These are phyloP conservation scores for Linyphia triangularis DNA, from an alignment of 2,888 invertebrate genomes.

Conservation along the genomic window DNA sequence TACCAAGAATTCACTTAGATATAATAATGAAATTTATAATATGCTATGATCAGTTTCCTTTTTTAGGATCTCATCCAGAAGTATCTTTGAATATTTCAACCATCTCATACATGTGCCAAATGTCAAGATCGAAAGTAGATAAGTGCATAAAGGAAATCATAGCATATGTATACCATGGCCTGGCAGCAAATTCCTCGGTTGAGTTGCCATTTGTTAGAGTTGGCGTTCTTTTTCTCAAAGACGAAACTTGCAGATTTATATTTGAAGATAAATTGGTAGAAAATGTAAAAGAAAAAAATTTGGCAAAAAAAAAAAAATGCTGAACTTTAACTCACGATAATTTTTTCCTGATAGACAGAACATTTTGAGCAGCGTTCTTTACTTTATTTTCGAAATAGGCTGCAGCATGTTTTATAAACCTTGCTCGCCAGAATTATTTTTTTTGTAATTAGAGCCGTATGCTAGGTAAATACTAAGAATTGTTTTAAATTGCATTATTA, in stretches of 20 bases:
- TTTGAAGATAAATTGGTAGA: not conserved
- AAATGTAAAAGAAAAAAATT: not conserved
- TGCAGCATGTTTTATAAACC: no score
- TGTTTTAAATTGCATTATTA: no score
- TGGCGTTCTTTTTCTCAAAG: not conserved
- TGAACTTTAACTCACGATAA: no score
- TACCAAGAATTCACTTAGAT: not conserved
- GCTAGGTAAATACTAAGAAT: no score
- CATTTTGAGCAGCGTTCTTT: no score
- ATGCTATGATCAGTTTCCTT: not conserved
- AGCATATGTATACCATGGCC: not conserved
- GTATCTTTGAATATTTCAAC: conserved; percentile 6
- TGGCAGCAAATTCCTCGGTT: not conserved
- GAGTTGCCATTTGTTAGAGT: conserved; percentile 19
- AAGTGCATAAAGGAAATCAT: conserved; percentile 25
- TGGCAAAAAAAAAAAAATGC: no score
- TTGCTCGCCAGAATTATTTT: no score
- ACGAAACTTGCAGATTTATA: not conserved
- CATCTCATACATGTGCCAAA: not conserved
- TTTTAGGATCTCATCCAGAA: conserved; percentile 19
- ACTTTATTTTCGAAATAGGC: no score
- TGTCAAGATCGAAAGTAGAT: conserved; percentile 10
- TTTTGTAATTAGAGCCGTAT: no score
- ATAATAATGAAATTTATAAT: not conserved
- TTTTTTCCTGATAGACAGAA: no score